A percentile compares a stretch with the other conserved stretches of the same genome.
These are phyloP conservation scores for Lutraria rhynchaena DNA, from an alignment of 1,140 invertebrate genomes.

Conservation along the genomic window DNA sequence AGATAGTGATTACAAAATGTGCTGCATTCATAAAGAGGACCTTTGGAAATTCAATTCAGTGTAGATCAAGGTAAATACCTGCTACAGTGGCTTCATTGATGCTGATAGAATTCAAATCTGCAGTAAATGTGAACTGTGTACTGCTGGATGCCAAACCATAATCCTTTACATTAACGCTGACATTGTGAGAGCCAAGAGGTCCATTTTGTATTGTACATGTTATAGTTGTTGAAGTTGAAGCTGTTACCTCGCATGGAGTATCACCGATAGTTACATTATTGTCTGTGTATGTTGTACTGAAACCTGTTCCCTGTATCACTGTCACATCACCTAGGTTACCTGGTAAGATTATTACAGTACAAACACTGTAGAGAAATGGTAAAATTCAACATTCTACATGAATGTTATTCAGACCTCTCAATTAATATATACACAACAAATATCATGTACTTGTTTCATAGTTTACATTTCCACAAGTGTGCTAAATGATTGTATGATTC, in stretches of 20 bases:
- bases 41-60: not conserved
- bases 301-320: not conserved
- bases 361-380: no score
- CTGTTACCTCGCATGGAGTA: slow-evolving; percentile 42
- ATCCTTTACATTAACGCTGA: not conserved
- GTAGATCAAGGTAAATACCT: not conserved
- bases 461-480: no score
- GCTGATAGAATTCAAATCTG: not conserved
- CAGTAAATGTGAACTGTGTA: not conserved
- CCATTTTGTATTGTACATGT: slow-evolving; percentile 49
- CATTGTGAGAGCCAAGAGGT: slow-evolving; percentile 4
- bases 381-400: no score
- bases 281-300: not conserved
- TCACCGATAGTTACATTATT: slow-evolving; percentile 44
- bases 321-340: not conserved
- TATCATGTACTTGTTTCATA: no score
- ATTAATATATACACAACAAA: no score
- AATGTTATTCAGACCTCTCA: no score
- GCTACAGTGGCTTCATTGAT: not conserved
- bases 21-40: no score
- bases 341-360: not conserved
- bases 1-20: not conserved
- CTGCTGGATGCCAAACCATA: not conserved
- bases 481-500: no score
- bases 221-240: slow-evolving; percentile 39